phyloP scores from a whole-genome alignment of 2,888 invertebrate species.

The Aleiodes leptofemur region DNA sequence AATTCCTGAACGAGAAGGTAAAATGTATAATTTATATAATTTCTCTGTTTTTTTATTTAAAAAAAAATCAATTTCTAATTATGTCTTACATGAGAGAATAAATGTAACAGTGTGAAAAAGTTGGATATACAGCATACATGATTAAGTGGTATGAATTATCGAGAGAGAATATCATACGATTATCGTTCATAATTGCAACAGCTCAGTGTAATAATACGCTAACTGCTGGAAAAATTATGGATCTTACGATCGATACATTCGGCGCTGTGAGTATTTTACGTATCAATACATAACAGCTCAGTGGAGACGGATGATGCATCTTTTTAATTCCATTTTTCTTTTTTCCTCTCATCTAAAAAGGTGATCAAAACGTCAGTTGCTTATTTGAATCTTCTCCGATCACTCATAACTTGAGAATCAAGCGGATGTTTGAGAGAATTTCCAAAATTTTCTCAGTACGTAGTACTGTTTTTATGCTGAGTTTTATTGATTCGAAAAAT shows the following conservation, averaged over 20 bases:
- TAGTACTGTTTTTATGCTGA: too few species aligned
- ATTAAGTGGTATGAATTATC: conserved; percentile 56
- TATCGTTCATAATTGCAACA: conserved; percentile 51
- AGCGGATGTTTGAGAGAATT: too few species aligned
- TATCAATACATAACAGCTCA: background rate
- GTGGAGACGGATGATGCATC: background rate
- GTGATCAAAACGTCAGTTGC: conserved; percentile 55
- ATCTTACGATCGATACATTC: conserved; percentile 51
- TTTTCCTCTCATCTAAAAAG: conserved; percentile 45
- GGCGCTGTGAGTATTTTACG: conserved; percentile 42
- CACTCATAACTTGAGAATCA: background rate
- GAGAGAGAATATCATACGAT: conserved; percentile 36
- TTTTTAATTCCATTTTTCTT: background rate
- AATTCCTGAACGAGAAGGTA: conserved; percentile 65
- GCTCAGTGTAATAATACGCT: conserved; percentile 48
- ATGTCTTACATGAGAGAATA: background rate
- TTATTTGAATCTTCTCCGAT: conserved; percentile 55
- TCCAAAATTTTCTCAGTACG: too few species aligned
- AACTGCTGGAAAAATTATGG: conserved; percentile 55
- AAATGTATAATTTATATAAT: background rate
- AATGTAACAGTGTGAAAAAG: conserved; percentile 44
- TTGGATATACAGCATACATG: conserved; percentile 50
- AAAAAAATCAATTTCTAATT: too few species aligned
- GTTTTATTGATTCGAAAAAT: too few species aligned
- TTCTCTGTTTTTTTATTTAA: background rate